phyloP scores from a whole-genome alignment of 2,113 vertebrate species.

The Pimephales promelas region DNA sequence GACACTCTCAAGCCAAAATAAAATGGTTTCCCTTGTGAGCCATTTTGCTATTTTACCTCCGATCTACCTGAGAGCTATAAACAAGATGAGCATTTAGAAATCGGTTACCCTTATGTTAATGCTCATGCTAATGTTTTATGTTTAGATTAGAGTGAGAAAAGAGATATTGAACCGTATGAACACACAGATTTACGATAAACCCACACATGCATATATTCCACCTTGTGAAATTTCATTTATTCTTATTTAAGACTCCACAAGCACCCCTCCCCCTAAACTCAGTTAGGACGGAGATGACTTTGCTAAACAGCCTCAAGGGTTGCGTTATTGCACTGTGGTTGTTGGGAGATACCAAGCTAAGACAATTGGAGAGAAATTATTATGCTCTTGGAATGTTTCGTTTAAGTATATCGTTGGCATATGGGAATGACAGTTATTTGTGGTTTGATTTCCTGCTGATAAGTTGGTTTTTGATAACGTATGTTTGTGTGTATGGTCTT shows the following conservation, averaged over 20 bases:
- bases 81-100: not conserved
- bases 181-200: not conserved
- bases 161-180: not conserved
- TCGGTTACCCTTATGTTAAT: not conserved
- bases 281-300: not conserved
- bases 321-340: slow-evolving; percentile 25
- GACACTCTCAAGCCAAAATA: slow-evolving; percentile 24
- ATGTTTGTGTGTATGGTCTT: slow-evolving; percentile 29
- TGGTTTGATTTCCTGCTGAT: slow-evolving; percentile 31
- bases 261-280: not conserved
- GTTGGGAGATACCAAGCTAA: slow-evolving; percentile 27
- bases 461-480: slow-evolving; percentile 15
- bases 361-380: slow-evolving; percentile 9
- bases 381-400: slow-evolving; percentile 25
- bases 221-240: slow-evolving; percentile 22
- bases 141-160: not conserved
- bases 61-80: not conserved
- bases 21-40: not conserved
- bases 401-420: slow-evolving; percentile 29
- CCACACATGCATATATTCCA: slow-evolving; percentile 16
- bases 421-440: slow-evolving; percentile 33
- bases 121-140: not conserved
- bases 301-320: slow-evolving; percentile 31
- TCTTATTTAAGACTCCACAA: slow-evolving; percentile 14
- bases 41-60: not conserved